Evolutionary conservation across 2,888 invertebrate genomes (phyloP).

Genomic region (Caradrina clavipalpis): DNA sequence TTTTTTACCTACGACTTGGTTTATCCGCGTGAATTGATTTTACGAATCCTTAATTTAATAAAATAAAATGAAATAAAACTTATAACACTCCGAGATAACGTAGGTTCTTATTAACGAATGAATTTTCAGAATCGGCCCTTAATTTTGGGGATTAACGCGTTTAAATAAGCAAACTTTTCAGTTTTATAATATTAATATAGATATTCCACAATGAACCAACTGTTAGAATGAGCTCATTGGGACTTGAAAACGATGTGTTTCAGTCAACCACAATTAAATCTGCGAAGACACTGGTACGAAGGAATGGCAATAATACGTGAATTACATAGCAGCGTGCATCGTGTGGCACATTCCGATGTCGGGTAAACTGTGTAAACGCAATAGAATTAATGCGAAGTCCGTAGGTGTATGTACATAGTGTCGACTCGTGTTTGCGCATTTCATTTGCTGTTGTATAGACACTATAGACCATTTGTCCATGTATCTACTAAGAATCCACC

Average conservation of each 20-base stretch:
- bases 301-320: conserved; percentile 38
- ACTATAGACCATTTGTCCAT: conserved; percentile 5
- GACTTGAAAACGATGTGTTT: not conserved
- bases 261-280: conserved; percentile 17
- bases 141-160: too few relatives aligned
- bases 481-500: conserved; percentile 1
- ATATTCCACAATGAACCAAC: too few relatives aligned
- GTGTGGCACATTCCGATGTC: conserved; percentile 45
- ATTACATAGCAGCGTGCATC: conserved; percentile 43
- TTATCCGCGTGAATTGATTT: too few relatives aligned
- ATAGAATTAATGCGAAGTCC: conserved; percentile 53
- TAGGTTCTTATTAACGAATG: too few relatives aligned
- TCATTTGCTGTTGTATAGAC: conserved; percentile 9
- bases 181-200: too few relatives aligned
- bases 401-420: conserved; percentile 13
- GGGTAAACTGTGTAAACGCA: conserved; percentile 36
- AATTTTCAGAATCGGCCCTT: too few relatives aligned
- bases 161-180: too few relatives aligned
- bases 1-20: too few relatives aligned
- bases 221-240: too few relatives aligned
- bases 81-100: too few relatives aligned
- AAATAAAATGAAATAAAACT: too few relatives aligned
- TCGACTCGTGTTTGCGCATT: conserved; percentile 34
- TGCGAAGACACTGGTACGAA: not conserved
- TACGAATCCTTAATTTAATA: too few relatives aligned